Conservation (phyloP, 2,797 vertebrate species). For the Danio tinwini region DNA sequence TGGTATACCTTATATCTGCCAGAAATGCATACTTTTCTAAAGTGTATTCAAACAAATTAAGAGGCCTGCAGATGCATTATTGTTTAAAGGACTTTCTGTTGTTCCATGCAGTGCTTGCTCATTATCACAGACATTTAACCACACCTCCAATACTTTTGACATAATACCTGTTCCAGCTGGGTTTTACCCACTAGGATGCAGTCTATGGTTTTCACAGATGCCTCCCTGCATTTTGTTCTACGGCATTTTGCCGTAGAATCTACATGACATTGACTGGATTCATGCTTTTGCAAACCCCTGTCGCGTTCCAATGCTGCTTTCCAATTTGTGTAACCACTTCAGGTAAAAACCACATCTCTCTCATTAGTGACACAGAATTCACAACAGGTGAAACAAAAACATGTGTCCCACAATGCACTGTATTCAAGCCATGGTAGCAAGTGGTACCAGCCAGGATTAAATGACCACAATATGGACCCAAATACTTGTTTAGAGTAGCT, state of each 20-base stretch:
- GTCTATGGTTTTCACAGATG: not conserved
- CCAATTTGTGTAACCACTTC: conserved; percentile 25
- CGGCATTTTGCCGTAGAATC: not conserved
- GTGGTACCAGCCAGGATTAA: not conserved
- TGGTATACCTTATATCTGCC: conserved; percentile 38
- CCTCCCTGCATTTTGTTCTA: conserved; percentile 7
- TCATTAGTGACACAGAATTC: no score
- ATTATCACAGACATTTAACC: conserved; percentile 27
- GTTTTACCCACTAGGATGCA: conserved; percentile 35
- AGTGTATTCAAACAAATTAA: conserved; percentile 52
- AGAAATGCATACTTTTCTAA: conserved; percentile 45
- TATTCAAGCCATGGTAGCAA: no score
- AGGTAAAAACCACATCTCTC: no score
- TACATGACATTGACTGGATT: no score
- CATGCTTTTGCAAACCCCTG: no score
- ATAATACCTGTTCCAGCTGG: conserved; percentile 24
- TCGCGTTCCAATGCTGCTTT: no score
- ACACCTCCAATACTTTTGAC: conserved; percentile 26
- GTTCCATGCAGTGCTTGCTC: not conserved
- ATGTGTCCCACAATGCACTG: no score
- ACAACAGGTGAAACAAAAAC: no score
- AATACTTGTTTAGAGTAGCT: not conserved
- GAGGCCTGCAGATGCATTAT: conserved; percentile 6
- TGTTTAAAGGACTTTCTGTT: not conserved
- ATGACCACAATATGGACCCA: not conserved